Conservation (phyloP, 2,797 vertebrate species). For the Lepus townsendii region DNA sequence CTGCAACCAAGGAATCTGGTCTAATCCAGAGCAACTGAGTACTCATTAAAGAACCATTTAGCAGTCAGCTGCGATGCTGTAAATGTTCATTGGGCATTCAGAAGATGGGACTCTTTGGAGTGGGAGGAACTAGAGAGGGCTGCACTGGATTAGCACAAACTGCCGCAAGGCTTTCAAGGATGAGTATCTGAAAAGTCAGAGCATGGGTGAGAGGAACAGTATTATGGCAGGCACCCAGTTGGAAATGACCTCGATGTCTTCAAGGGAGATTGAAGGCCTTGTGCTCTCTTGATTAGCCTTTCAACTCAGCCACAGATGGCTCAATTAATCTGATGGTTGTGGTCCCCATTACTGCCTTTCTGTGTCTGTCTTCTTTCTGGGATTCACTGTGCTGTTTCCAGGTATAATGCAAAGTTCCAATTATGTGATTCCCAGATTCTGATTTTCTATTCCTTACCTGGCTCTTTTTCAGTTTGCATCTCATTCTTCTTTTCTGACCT, state of each 20-base stretch:
- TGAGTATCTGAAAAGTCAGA: neutral
- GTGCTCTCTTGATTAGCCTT: neutral
- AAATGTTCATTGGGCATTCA: neutral
- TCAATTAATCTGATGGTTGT: neutral
- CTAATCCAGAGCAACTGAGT: neutral
- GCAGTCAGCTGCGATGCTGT: neutral
- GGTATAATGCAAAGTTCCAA: neutral
- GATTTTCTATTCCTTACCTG: neutral
- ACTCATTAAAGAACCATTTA: neutral
- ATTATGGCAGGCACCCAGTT: neutral
- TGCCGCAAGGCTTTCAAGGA: neutral
- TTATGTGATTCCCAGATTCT: neutral
- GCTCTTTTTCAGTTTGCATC: neutral
- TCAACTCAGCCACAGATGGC: neutral
- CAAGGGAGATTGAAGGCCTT: neutral
- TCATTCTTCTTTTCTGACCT: constrained; percentile 49
- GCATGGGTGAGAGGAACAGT: neutral
- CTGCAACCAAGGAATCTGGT: neutral
- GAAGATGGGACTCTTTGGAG: neutral
- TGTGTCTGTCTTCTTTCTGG: neutral
- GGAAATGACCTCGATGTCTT: neutral
- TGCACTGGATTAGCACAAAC: neutral
- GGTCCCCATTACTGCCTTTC: neutral
- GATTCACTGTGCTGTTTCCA: neutral
- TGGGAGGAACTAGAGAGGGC: neutral